Base-by-base conservation (phyloP, 2,888 invertebrate genomes). In the Epirrita christyi region DNA sequence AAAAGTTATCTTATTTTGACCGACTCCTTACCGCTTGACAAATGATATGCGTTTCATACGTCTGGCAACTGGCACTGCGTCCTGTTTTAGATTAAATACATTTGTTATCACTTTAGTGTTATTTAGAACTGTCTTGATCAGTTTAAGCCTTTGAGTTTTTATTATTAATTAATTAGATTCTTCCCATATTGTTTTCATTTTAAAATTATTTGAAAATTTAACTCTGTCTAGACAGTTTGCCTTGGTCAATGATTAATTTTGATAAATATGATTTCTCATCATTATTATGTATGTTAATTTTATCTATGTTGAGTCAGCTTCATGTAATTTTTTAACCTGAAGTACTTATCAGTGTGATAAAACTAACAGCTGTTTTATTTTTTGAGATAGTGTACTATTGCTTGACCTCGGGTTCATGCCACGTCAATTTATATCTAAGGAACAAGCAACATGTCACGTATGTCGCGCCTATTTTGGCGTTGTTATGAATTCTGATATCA, bases 21-120 rank as follows among this genome's bases (percentile, higher is more conserved):
- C 42, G 66, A 70, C 68, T 74, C 70, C 67, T 74, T 73, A 74
- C 68, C 60, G 66, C 67, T 71, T 78, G 78, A 80, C 77, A 80
- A 75, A 80, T 69, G 69, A 70, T 59, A 61, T 66, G 70, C 68
- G 56, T 62, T 61, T 50, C 48, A 45, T 42, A 55, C 54, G 61
- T 45, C 58, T 64, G 68, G 67, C 61, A 61, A 57, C 46, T 37
- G 29, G 15, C 37, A 29, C 34, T 14, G 44, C 45, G 58, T 58
- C 59, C 63, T 66, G 59, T 59, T 66, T 60, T 49, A 58, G 50
- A 58, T 63, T 61, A 52, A 50, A 57, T 48, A 60, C 54, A 59
- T 55, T 59, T 58, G 38, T 44, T 67, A 63, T 49, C 68, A 68
- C 62, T 71, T 70, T 70, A 68, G 63, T 55, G 42, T 56, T 51